These are phyloP conservation scores for Suillia variegata DNA, from an alignment of 2,888 invertebrate species.

Conservation along the genomic window DNA sequence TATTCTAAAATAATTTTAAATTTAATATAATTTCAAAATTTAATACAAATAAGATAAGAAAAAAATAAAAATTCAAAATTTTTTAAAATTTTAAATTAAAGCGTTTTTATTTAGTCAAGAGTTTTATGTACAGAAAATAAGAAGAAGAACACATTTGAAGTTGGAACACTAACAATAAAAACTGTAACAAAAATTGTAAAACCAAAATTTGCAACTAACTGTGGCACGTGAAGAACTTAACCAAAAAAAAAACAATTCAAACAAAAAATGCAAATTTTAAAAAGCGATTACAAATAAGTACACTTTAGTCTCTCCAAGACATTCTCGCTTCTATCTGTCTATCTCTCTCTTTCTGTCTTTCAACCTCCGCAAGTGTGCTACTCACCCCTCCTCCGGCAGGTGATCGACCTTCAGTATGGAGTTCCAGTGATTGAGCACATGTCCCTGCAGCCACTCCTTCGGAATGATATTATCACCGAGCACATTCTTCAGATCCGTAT, in stretches of 20 bases:
- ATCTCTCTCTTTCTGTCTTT: not conserved
- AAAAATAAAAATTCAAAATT: no score
- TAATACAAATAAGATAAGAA: no score
- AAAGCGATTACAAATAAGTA: not conserved
- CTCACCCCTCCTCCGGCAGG: constrained; percentile 71
- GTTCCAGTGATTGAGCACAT: constrained; percentile 73
- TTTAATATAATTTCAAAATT: no score
- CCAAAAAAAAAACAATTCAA: no score
- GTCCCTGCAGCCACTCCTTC: constrained; percentile 69
- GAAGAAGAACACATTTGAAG: no score
- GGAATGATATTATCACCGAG: constrained; percentile 74
- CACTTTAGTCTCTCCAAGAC: constrained; percentile 5
- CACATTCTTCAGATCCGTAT: constrained; percentile 71
- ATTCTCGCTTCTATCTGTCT: not conserved
- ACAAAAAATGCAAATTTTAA: not conserved
- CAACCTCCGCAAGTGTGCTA: constrained; percentile 26
- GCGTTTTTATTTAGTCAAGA: no score
- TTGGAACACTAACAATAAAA: no score
- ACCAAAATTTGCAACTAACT: not conserved
- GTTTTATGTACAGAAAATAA: no score
- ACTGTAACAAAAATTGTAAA: not conserved
- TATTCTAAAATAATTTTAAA: no score
- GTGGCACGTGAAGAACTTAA: no score
- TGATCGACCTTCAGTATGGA: constrained; percentile 73
- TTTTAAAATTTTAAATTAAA: no score